Base-by-base conservation (phyloP, 1,140 invertebrate species). In the Musca vetustissima region DNA sequence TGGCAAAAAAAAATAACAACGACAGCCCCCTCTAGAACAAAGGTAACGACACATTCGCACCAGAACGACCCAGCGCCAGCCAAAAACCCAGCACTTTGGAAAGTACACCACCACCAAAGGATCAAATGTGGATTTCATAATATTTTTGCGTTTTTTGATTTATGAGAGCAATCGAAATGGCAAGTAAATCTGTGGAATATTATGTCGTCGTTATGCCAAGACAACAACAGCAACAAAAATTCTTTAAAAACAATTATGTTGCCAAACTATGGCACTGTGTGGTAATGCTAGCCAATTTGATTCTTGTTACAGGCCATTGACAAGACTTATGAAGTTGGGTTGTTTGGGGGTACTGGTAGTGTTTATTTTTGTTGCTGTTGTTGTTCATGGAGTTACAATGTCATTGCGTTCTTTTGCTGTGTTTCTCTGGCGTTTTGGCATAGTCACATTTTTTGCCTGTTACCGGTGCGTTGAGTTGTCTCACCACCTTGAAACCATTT, bases 401-500 rank as follows among this genome's bases (percentile, higher is more conserved):
- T 52, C 17, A 52, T 52, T 22, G 17, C 17, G 17, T 52, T 52
- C 21, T 19, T 52, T n/a, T n/a, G n/a, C n/a, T n/a, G n/a, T n/a
- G n/a, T n/a, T n/a, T n/a, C n/a, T n/a, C n/a, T n/a, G n/a, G n/a
- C n/a, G n/a, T n/a, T 0, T 19, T 52, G 22, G 14, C 24, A 15
- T 14, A 15, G 22, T 21, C 24, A 15, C 14, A 24, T 13, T 55
- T 9, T 9, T 25, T 55, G 24, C 15, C 24, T 55, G n/a, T 61
- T 61, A 9, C 36, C 43, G 57, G 57, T 61, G 57, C 36, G 57
- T 61, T 61, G 57, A 61, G 57, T 61, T 61, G 57, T 61, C 57
- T 61, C 57, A 61, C 57, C 57, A 61, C 57, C 57, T 61, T 61
- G 57, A 61, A 61, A 61, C 57, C 57, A 61, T 61, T 61, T 19